Evolutionary conservation across 2,113 vertebrate species (phyloP).

Genomic region (Platichthys flesus): DNA sequence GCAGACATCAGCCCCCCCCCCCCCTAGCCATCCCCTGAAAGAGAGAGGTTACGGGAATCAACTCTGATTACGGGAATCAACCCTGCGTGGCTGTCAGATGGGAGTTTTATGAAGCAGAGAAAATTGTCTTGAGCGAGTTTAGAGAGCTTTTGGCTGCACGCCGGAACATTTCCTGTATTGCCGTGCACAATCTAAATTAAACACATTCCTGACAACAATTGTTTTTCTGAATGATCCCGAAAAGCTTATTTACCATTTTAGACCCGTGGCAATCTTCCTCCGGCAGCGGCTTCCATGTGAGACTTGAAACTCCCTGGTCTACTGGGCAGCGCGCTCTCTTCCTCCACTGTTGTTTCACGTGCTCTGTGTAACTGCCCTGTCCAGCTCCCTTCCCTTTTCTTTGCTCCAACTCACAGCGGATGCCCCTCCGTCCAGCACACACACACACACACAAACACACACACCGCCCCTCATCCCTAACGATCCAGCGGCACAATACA

Average conservation of each 20-base stretch:
- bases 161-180: not conserved
- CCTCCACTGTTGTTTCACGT: slow-evolving; percentile 65
- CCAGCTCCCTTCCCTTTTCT: slow-evolving; percentile 46
- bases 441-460: slow-evolving; percentile 26
- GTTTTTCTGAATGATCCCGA: not conserved
- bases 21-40: slow-evolving; percentile 1
- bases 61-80: slow-evolving; percentile 46
- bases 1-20: slow-evolving; percentile 49
- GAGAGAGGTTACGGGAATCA: slow-evolving; percentile 30
- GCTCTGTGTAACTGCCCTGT: slow-evolving; percentile 50
- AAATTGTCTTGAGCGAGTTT: not conserved
- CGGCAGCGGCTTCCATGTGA: slow-evolving; percentile 45
- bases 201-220: not conserved
- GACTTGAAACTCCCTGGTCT: slow-evolving; percentile 54
- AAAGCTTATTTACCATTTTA: slow-evolving; percentile 68
- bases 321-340: slow-evolving; percentile 56
- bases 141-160: not conserved
- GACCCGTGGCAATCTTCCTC: slow-evolving; percentile 16
- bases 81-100: slow-evolving; percentile 25
- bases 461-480: slow-evolving; percentile 33
- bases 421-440: slow-evolving; percentile 28
- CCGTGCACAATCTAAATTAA: not conserved
- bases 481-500: slow-evolving; percentile 51
- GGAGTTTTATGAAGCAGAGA: slow-evolving; percentile 7
- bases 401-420: slow-evolving; percentile 58